Base-by-base conservation (phyloP, 2,888 invertebrate genomes). In the Andrena marginata region DNA sequence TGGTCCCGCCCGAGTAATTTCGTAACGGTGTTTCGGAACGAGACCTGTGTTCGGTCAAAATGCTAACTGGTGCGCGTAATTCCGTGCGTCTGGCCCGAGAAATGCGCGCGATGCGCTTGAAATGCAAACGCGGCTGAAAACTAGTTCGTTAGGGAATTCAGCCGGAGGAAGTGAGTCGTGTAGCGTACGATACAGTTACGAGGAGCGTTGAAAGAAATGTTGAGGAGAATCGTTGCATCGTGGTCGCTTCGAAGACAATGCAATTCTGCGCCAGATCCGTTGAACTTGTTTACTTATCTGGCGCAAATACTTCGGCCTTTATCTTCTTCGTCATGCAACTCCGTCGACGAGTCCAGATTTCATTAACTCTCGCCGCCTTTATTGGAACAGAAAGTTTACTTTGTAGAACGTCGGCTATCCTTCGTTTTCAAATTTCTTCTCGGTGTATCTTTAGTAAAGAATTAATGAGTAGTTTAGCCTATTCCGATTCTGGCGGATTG, bases 131-230 rank as follows among this genome's bases (percentile, higher is more conserved):
- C 70, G 65, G 64, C 20, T 80, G 70, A 59, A 80, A 80, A 80
- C 73, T 71, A 71, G 75, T 78, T 82, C 63, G 75, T 75, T 68
- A 72, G 74, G 65, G 80, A 82, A 82, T 80, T 80, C 70, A 26
- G 16, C 49, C 49, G 7, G 20, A 31, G 80, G 63, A 78, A 72
- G 63, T 42, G 71, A 67, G 29, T 49, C 23, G 74, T 1, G 42
- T 48, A 64, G 49, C 80, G 29, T 33, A 20, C 20, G 35, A 51
- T 64, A 78, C 78, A 69, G 64, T 81, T 73, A 65, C 64, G 23
- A 16, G 31, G 62, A 54, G 63, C 49, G 33, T 31, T 5, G 35
- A 20, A n/a, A 26, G 42, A 56, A 10, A 73, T 2, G 10, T 54
- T 35, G 33, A 23, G 23, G 54, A 13, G 33, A 68, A 54, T 68